Base-by-base conservation (phyloP, 2,113 vertebrate species). In the Junco hyemalis region DNA sequence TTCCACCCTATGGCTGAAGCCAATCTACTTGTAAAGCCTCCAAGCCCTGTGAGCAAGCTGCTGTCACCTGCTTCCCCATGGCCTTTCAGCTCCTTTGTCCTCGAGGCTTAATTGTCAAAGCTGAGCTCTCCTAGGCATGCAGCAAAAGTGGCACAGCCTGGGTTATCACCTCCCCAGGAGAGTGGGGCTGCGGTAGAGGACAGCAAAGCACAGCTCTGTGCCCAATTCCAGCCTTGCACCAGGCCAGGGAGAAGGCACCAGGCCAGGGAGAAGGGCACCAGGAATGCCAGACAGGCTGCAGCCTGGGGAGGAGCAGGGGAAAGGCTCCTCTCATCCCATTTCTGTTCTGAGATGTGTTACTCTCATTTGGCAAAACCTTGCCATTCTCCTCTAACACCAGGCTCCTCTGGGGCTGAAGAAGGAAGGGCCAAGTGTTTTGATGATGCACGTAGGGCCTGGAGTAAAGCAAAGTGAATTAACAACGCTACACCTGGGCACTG, bases 271-370 rank as follows among this genome's bases (percentile, higher is more conserved):
- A 3, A 1, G 8, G 40, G 51, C 14, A 1, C 12, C 56, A 2
- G 53, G 45, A 4, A 4, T 5, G 59, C 18, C 0, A 0, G n/a
- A 12, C 14, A 5, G 23, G 35, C 33, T n/a, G 40, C 6, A 4
- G 45, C 50, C n/a, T 1, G 1, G 48, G 16, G 12, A 54, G 33
- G 9, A 57, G 11, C 12, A 40, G 40, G 6, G 18, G 3, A 29
- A 56, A 81, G 18, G 36, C 28, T 78, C 19, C 54, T 35, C 24
- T 78, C 47, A 7, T 13, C 8, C 59, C 2, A 9, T 22, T 35
- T 50, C 50, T 38, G 20, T 20, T 77, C 28, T 29, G 38, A 81
- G 42, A 69, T 4, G 8, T 0, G 0, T 72, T 79, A 20, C 14
- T 17, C 20, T 17, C 9, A 57, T 29, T 63, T 21, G 29, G 54